Evolutionary conservation across 2,113 vertebrate species (phyloP), one percentile per base, ranked within the genome.

Genomic region (Cathartes aura): DNA sequence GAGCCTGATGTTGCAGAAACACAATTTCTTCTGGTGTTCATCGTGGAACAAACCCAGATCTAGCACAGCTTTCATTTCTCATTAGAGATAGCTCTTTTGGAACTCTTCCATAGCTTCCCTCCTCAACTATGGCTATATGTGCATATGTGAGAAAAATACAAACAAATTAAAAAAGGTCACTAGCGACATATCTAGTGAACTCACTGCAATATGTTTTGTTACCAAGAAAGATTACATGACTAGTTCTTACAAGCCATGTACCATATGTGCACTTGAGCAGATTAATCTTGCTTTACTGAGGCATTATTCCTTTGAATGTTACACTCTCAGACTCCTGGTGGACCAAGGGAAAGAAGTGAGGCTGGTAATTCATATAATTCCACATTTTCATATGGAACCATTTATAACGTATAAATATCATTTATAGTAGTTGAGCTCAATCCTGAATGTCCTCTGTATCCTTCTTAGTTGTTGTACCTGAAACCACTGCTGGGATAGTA

Each of bases 371-470:
- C 5, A 48, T 60, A 29, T 22, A 90, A 79, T 24, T 50, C 12
- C 7, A 24, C 8, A 42, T 79, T 79, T 64, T 60, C n/a, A 17
- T n/a, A 20, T 38, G 24, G n/a, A 87, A 45, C 3, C 0, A 63
- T 78, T 68, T 34, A 15, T 56, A 43, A 45, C 5, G 5, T 42
- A 13, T 48, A 38, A 66, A 30, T 43, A n/a, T 8, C 8, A 66
- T 67, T 85, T 60, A 38, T 20, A 86, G 4, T 17, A 71, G 10
- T 56, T 76, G 42, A 89, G 13, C 12, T 78, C 18, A 85, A 84
- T 34, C 20, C 14, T 0, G 0, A 17, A 23, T 21, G 6, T n/a
- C 23, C 9, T 53, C 40, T 73, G 2, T 72, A 26, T 55, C 12
- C 34, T 53, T 70, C 43, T 53, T 47, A 43, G 58, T 20, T 47